Base-by-base conservation (phyloP, 2,113 vertebrate species). In the Myanophis thanlyinensis region DNA sequence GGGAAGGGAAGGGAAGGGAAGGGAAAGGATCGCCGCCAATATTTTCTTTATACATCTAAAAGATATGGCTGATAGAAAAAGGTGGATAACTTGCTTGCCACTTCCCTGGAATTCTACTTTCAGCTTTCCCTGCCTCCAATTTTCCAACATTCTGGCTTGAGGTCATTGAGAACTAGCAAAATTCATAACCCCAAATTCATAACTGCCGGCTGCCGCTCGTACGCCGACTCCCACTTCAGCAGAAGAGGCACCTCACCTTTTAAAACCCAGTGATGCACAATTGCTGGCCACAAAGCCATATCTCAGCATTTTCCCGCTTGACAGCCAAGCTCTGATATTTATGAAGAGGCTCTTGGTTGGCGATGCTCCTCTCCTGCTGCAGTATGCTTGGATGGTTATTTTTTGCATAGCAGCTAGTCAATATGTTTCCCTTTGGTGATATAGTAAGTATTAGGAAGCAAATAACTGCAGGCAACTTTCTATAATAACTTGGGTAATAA, bases 401-500 rank as follows among this genome's bases (percentile, higher is more conserved):
- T 88, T 91, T 92, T 92, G 59, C 86, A 92, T 88, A 88, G 56
- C 91, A 88, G 86, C 44, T 44, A 88, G 86, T 52, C 56, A 88
- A 62, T 92, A 88, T 73, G 86, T 88, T 92, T 88, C 86, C 91
- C 91, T 92, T 73, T 56, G 25, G 91, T 92, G 91, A 88, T 73
- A 92, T 4, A 52, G 86, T 88, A 73, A 92, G 86, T 92, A 80
- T 88, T 73, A 92, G 88, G 59, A 67, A 88, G 91, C 91, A 92
- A 88, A 92, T 92, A 92, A 88, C 91, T 92, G 59, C 91, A 88
- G 91, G 59, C 91, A 40, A 88, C 35, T 73, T 53, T 62, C 91
- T 88, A 46, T 92, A 92, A 92, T 88, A 92, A 92, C 86, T n/a
- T 92, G 47, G 91, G 86, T 92, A 88, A 92, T 80, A 87, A 73